Evolutionary conservation across 37 sponge, comb jelly and placozoan genomes (phyloP).

Genomic region (Geodia barretti): DNA sequence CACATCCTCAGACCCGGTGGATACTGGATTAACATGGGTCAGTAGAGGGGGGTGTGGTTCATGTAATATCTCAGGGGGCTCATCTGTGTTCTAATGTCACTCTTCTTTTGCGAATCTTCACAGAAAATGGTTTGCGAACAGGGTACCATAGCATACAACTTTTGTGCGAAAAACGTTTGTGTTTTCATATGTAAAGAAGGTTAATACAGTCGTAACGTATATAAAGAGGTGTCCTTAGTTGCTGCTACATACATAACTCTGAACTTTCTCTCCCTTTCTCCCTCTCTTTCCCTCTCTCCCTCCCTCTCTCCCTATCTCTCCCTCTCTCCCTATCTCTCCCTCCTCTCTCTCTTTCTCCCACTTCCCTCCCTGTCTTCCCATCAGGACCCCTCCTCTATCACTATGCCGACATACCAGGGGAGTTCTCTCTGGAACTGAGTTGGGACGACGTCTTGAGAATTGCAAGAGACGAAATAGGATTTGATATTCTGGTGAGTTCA

Average conservation of each 20-base stretch:
- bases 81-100: too few relatives aligned
- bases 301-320: background rate
- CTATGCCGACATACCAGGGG: conserved; percentile 83
- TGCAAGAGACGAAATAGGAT: conserved; percentile 67
- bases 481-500: conserved; percentile 78
- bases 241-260: too few relatives aligned
- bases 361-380: background rate
- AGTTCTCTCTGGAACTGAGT: conserved; percentile 86
- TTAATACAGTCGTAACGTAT: too few relatives aligned
- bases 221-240: too few relatives aligned
- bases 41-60: too few relatives aligned
- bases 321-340: background rate
- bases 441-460: conserved; percentile 81
- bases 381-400: conserved; percentile 95
- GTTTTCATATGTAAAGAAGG: too few relatives aligned
- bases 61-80: too few relatives aligned
- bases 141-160: too few relatives aligned
- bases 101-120: too few relatives aligned
- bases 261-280: background rate
- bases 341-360: background rate
- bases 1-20: conserved; percentile 95
- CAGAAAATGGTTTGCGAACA: too few relatives aligned
- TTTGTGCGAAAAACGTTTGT: too few relatives aligned
- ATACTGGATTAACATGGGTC: conserved; percentile 93
- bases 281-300: background rate